A percentile compares a stretch with the other conserved stretches of the same genome.
Evolutionary conservation across 2,113 vertebrate genomes (phyloP).

Genomic region (Tachysurus fulvidraco): DNA sequence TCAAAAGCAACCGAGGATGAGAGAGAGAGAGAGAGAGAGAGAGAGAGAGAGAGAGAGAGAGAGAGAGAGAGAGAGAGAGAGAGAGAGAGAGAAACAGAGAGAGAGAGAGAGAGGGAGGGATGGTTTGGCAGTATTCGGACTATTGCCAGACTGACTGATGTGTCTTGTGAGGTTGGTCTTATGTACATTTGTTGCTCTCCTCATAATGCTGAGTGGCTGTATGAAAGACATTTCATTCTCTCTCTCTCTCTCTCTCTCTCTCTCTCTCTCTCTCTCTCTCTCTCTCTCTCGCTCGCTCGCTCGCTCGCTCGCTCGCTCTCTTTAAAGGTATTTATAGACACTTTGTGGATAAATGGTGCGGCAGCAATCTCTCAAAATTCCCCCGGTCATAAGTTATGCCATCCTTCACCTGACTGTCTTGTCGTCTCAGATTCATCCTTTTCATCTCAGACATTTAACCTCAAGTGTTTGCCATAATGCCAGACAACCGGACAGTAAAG

Average conservation of each 20-base stretch:
- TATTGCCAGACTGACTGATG: neutral
- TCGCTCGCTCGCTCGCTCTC: neutral
- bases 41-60: slow-evolving; percentile 22
- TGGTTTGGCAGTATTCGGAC: slow-evolving; percentile 31
- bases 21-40: neutral
- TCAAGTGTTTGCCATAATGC: slow-evolving; percentile 38
- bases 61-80: neutral
- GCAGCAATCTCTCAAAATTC: slow-evolving; percentile 40
- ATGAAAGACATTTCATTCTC: slow-evolving; percentile 9
- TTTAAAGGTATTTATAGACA: slow-evolving; percentile 7
- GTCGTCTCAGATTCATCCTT: slow-evolving; percentile 37
- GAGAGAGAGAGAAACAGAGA: too few species aligned
- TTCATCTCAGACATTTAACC: slow-evolving; percentile 34
- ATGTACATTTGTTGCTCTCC: neutral
- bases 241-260: neutral
- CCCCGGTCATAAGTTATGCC: slow-evolving; percentile 34
- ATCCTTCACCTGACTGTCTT: slow-evolving; percentile 20
- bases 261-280: slow-evolving; percentile 6
- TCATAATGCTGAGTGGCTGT: slow-evolving; percentile 18
- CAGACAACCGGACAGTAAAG: slow-evolving; percentile 28
- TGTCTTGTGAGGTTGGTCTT: neutral
- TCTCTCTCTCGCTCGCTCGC: neutral
- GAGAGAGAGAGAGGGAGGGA: too few species aligned
- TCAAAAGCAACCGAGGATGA: slow-evolving; percentile 42
- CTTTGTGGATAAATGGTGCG: slow-evolving; percentile 30